Evolutionary conservation across 2,113 vertebrate genomes (phyloP), one percentile per base, ranked within the genome.

Genomic region (Ameiurus melas): DNA sequence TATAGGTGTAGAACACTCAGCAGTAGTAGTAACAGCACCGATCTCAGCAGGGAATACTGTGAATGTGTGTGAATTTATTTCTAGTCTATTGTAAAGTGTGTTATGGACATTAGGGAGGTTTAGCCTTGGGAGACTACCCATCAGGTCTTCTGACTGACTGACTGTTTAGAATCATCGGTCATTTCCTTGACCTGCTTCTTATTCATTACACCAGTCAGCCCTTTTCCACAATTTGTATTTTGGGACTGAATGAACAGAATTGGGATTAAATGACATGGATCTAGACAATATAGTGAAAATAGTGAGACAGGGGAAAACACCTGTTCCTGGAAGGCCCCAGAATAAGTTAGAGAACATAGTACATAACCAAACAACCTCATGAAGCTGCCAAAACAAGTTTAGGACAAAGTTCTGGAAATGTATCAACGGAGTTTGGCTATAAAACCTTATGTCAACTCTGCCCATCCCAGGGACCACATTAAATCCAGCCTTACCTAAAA

Each of bases 1-100:
- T 85, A 51, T 20, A 83, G 86, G 85, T 86, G 51, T 81, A 71
- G 27, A 86, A 27, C 79, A 87, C 84, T 79, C 62, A 73, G 84
- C 51, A 20, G 55, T 79, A 78, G 82, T 68, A 87, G 87, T 80
- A 79, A 86, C 79, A 90, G 83, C 47, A 71, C n/a, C 57, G 71
- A 83, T 62, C 36, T 39, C 60, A 70, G 39, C 14, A 16, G 43
- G 47, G 82, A 71, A 82, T 73, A 77, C 53, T 64, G 16, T 47
- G 64, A 19, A 73, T 78, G 78, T 43, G n/a, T 79, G 87, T 7
- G 6, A 47, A 47, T 47, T 47, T 47, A 47, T 47, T 7, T 47
- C 5, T 47, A 47, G 43, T 47, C 43, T 47, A 47, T 39, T 36
- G 19, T n/a, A 78, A 47, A 78, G 47, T 47, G 36, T 84, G 43